Evolutionary conservation across 1,140 invertebrate genomes (phyloP), one percentile per base, ranked within the genome.

Genomic region (Cyclina sinensis): DNA sequence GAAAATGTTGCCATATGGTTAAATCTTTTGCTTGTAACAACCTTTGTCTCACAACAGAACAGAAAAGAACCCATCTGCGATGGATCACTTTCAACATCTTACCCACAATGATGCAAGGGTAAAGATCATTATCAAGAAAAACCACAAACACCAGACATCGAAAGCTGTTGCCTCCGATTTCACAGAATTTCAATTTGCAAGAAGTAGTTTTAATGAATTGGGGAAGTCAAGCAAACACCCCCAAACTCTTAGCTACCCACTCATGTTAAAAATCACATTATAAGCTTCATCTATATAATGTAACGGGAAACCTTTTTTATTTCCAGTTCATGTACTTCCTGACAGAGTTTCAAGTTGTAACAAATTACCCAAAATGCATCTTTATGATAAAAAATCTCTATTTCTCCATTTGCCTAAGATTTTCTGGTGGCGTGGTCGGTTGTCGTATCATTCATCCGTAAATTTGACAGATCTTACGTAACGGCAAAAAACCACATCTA

Each of bases 251-350:
- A 39, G 59, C 43, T 30, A 70, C 1, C 39, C 76, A 87, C 2
- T 54, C 51, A 87, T 30, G 51, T 59, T 43, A 57, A 21, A 87
- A 87, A 87, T 80, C 62, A 70, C 32, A 87, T 87, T 48, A 79
- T 78, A 68, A 84, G 82, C 82, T 84, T 84, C 82, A 84, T 84
- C 82, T 84, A 84, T 68, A 37, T 84, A 48, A 73, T 74, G 48
- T 84, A 70, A 84, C 43, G 27, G 24, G n/a, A 46, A 70, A 48
- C 68, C 82, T 70, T 84, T 84, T 68, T 46, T 48, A 48, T 59
- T 87, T 87, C 48, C 76, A 43, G 48, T 68, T 54, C 54, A 80
- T 5, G 37, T n/a, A 30, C 9, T 70, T 37, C 18, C 32, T 78
- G 85, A 87, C 85, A 79, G 73, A 68, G 43, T 87, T 54, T 65